phyloP scores from a whole-genome alignment of 2,888 invertebrate species.

The Sphecodes monilicornis region DNA sequence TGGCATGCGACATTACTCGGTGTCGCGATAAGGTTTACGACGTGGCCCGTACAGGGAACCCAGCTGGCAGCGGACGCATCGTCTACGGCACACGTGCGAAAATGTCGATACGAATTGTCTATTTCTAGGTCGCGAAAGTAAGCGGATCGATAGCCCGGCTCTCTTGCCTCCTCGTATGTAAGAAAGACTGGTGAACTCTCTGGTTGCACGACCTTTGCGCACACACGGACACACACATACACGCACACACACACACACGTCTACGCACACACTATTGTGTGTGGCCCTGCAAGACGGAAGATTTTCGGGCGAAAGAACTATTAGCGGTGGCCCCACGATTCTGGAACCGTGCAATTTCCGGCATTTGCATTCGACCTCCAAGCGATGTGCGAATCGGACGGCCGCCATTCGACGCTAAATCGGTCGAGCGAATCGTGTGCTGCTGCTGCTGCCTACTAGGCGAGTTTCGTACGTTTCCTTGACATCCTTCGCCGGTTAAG shows the following conservation, averaged over 20 bases:
- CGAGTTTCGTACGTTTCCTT: conserved; percentile 53
- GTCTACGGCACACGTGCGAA: conserved; percentile 47
- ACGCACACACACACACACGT: background rate
- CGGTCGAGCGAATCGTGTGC: conserved; percentile 6
- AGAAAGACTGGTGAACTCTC: conserved; percentile 29
- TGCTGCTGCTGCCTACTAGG: conserved; percentile 23
- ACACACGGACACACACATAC: background rate
- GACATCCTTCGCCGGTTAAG: conserved; percentile 60
- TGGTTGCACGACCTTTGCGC: conserved; percentile 21
- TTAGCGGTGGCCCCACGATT: background rate
- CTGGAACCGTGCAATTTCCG: conserved; percentile 11
- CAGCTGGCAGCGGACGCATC: conserved; percentile 23
- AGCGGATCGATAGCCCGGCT: conserved; percentile 50
- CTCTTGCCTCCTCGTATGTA: conserved; percentile 13
- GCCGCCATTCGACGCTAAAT: conserved; percentile 22
- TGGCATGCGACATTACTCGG: conserved; percentile 12
- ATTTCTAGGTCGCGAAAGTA: conserved; percentile 55
- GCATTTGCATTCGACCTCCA: background rate
- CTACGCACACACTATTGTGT: background rate
- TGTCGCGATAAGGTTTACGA: conserved; percentile 33
- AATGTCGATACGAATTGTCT: conserved; percentile 60
- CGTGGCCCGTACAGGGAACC: background rate
- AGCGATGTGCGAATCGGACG: background rate
- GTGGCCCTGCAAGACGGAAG: background rate
- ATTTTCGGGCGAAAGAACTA: background rate